phyloP scores from a whole-genome alignment of 1,140 invertebrate genomes.

The Tyrophagus putrescentiae region DNA sequence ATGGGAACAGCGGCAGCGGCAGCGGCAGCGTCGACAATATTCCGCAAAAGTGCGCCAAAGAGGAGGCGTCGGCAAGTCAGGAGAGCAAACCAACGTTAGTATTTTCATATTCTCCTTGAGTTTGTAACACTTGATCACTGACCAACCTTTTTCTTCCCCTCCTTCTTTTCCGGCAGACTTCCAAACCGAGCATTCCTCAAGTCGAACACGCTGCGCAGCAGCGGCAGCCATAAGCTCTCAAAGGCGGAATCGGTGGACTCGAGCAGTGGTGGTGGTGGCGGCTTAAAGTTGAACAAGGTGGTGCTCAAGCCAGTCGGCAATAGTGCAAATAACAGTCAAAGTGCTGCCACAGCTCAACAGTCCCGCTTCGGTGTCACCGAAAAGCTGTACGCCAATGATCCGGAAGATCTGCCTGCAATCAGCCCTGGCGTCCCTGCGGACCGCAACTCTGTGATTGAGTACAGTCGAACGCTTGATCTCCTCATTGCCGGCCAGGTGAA shows the following conservation, averaged over 20 bases:
- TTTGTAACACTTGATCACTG: no score
- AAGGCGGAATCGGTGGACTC: background rate
- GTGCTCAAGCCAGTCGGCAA: background rate
- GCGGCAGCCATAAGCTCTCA: no score
- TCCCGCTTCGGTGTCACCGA: background rate
- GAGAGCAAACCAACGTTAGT: background rate
- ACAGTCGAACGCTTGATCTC: background rate
- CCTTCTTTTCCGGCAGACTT: background rate
- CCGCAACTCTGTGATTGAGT: conserved; percentile 4
- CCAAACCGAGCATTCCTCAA: background rate
- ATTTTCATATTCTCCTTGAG: no score
- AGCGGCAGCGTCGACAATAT: background rate
- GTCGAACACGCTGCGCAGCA: background rate
- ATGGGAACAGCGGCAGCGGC: background rate
- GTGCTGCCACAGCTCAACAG: background rate
- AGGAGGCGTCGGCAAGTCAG: background rate
- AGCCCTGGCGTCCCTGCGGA: background rate
- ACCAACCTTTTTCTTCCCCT: background rate
- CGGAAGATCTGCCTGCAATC: background rate
- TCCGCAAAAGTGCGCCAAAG: background rate
- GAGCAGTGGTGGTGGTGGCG: no score
- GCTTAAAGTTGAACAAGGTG: conserved; percentile 1
- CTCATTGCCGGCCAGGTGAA: background rate
- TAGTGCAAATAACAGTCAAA: background rate
- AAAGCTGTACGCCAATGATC: conserved; percentile 1